Evolutionary conservation across 2,113 vertebrate species (phyloP).

Genomic region (Sapajus apella): DNA sequence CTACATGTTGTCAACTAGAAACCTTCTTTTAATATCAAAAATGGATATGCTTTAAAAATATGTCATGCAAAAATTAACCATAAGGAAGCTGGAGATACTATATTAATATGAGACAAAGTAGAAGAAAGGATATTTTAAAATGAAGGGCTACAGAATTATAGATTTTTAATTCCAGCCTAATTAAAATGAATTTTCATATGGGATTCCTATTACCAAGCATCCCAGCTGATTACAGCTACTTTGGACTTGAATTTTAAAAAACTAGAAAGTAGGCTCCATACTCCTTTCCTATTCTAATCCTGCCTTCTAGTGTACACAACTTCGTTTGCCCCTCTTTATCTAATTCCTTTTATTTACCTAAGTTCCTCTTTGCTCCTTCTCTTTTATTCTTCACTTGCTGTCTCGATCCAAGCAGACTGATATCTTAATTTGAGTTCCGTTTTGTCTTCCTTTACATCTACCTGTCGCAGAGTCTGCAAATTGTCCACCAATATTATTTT

Average conservation of each 20-base stretch:
- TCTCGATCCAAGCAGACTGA: neutral
- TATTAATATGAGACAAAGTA: neutral
- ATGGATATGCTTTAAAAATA: neutral
- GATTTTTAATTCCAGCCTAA: neutral
- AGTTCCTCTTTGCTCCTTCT: neutral
- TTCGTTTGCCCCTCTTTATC: neutral
- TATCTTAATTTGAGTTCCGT: neutral
- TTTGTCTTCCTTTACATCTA: neutral
- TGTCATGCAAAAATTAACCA: neutral
- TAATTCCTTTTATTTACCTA: neutral
- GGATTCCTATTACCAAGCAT: neutral
- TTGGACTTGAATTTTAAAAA: neutral
- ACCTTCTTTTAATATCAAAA: neutral
- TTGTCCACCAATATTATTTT: neutral
- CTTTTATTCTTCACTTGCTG: neutral
- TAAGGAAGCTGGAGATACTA: neutral
- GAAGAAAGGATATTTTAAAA: constrained; percentile 32
- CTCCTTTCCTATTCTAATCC: neutral
- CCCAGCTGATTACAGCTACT: neutral
- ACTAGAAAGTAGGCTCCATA: neutral
- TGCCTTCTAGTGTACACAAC: neutral
- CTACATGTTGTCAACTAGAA: neutral
- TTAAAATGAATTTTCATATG: neutral
- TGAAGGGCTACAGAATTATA: neutral
- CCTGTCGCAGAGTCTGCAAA: neutral